phyloP scores from a whole-genome alignment of 2,113 vertebrate genomes.

The Bostrychus sinensis region DNA sequence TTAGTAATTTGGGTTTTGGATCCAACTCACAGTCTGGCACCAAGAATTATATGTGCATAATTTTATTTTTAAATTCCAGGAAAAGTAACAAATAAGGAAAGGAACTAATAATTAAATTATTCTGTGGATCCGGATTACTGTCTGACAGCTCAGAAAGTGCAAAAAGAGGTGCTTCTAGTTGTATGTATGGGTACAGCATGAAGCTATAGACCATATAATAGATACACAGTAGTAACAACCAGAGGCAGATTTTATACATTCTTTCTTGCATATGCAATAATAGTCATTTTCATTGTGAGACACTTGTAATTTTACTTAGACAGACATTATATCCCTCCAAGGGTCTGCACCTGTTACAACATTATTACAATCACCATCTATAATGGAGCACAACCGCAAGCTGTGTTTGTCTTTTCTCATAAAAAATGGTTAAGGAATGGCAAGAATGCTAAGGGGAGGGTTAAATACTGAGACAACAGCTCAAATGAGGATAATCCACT shows the following conservation, averaged over 20 bases:
- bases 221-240: conserved; percentile 18
- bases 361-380: background rate
- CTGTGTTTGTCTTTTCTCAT: conserved; percentile 23
- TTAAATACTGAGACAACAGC: conserved; percentile 19
- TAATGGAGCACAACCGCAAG: conserved; percentile 15
- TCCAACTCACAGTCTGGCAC: no score
- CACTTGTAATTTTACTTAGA: conserved; percentile 9
- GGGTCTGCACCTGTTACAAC: conserved; percentile 23
- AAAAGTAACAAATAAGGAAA: no score
- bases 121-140: no score
- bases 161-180: background rate
- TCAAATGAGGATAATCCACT: conserved; percentile 25
- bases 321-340: background rate
- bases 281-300: background rate
- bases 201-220: conserved; percentile 30
- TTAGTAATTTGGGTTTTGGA: no score
- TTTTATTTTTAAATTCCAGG: no score
- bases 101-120: no score
- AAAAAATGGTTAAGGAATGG: conserved; percentile 32
- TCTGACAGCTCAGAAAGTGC: background rate
- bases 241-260: conserved; percentile 26
- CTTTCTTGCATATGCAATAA: background rate
- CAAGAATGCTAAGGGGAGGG: conserved; percentile 20
- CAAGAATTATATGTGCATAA: no score
- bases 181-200: no score